Evolutionary conservation across 1,140 invertebrate species (phyloP).

Genomic region (Asobara japonica): DNA sequence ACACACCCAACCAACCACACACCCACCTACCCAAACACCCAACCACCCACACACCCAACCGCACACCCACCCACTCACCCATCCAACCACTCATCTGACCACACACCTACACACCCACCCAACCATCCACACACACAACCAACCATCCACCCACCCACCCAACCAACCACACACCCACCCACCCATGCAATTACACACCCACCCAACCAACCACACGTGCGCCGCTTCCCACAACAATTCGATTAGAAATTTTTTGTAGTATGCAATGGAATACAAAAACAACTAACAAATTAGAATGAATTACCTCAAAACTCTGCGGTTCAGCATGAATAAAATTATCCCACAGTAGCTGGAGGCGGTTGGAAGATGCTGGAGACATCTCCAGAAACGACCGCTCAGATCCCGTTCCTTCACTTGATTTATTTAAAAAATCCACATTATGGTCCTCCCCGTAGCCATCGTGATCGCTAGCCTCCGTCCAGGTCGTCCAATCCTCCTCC

Average conservation of each 20-base stretch:
- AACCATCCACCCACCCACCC: too few relatives aligned
- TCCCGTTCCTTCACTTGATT: neutral
- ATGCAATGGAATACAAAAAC: neutral
- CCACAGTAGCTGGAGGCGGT: conserved; percentile 65
- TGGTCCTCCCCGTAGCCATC: neutral
- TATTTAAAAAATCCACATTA: neutral
- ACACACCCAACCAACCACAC: too few relatives aligned
- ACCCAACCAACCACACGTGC: too few relatives aligned
- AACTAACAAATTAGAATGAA: neutral
- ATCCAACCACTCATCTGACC: too few relatives aligned
- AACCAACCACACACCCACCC: too few relatives aligned
- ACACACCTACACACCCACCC: too few relatives aligned
- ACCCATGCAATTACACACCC: too few relatives aligned
- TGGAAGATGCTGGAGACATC: conserved; percentile 40
- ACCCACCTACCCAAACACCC: too few relatives aligned
- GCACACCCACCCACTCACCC: too few relatives aligned
- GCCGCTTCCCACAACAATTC: neutral
- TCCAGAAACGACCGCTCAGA: neutral
- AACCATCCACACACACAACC: too few relatives aligned
- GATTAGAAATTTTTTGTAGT: neutral
- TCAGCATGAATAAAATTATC: conserved; percentile 71
- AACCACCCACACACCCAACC: too few relatives aligned
- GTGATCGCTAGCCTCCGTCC: neutral
- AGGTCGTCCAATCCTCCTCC: conserved; percentile 9
- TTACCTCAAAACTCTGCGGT: conserved; percentile 71